phyloP scores from a whole-genome alignment of 2,113 vertebrate genomes.

The Catharus bicknelli region DNA sequence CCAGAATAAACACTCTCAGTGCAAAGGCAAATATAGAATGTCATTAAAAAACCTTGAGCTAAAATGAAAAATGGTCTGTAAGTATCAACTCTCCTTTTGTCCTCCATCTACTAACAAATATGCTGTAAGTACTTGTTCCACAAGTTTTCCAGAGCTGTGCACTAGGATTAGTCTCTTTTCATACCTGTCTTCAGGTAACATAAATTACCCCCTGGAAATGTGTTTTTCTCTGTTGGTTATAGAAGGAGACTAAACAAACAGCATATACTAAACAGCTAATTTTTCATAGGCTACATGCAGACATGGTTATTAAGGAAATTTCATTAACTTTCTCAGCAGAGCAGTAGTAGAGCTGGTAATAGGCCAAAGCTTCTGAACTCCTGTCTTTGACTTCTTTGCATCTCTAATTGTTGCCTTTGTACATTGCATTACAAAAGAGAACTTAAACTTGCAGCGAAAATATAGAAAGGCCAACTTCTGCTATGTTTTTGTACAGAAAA shows the following conservation, averaged over 20 bases:
- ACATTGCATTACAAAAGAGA: not conserved
- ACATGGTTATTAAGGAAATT: not conserved
- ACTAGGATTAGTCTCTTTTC: not conserved
- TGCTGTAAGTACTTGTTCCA: not conserved
- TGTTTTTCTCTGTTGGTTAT: not conserved
- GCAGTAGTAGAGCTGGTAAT: not conserved
- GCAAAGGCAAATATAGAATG: not conserved
- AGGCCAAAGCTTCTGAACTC: not conserved
- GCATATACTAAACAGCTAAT: not conserved
- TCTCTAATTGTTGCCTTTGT: not conserved
- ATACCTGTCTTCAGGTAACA: not conserved
- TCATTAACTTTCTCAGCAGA: not conserved
- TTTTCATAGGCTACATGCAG: not conserved
- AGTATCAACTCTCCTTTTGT: not conserved
- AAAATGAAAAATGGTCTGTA: not conserved
- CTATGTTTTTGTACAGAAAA: not conserved
- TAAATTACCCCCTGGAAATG: not conserved
- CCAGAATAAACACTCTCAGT: not conserved
- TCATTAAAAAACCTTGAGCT: not conserved
- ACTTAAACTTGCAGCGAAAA: not conserved
- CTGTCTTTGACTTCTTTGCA: not conserved
- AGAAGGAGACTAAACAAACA: not conserved
- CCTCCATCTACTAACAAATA: not conserved
- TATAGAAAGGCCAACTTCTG: not conserved
- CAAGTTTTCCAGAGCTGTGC: not conserved